Base-by-base conservation (phyloP, 2,113 vertebrate species). In the Ailuropoda melanoleuca region DNA sequence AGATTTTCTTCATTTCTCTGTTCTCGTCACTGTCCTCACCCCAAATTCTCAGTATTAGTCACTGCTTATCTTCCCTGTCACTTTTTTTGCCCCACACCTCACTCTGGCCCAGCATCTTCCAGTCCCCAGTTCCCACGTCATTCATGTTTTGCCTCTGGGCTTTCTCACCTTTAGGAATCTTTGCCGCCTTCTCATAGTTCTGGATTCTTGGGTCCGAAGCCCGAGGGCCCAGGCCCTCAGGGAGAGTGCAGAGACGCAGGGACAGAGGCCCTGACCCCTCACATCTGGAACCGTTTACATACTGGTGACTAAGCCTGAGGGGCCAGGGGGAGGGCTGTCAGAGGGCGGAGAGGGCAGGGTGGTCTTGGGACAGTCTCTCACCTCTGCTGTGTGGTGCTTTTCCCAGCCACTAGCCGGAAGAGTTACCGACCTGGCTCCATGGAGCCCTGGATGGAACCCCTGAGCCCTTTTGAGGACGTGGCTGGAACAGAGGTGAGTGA, bases 401-500 rank as follows among this genome's bases (percentile, higher is more conserved):
- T 58, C 21, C 10, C 43, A 98, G 98, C 96, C 91, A 39, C 98
- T 56, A 92, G 95, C 91, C 96, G 94, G 8, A 98, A 98, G 90
- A 98, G 93, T 87, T 98, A 97, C 34, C 96, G 66, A 19, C 97
- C 98, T 1, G 93, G 98, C 58, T 97, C 98, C 11, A 39, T 98
- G 97, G 98, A 98, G 55, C 97, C 98, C 24, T 99, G 98, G 98
- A 98, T 98, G 95, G 98, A 98, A 18, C 98, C 98, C 53, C 68
- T 99, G 70, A 97, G 97, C 34, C 96, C 98, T 23, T 98, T 98
- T 55, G 98, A 98, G 60, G 98, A 98, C 1, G 97, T 97, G 34
- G 97, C 98, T 74, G 93, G 95, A 89, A 98, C 98, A 1, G 98
- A 99, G 97, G 98, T 98, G 90, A 97, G 97, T 64, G 74, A 75